These are phyloP conservation scores for Propsilocerus akamusi DNA, from an alignment of 1,140 invertebrate genomes.

Conservation along the genomic window DNA sequence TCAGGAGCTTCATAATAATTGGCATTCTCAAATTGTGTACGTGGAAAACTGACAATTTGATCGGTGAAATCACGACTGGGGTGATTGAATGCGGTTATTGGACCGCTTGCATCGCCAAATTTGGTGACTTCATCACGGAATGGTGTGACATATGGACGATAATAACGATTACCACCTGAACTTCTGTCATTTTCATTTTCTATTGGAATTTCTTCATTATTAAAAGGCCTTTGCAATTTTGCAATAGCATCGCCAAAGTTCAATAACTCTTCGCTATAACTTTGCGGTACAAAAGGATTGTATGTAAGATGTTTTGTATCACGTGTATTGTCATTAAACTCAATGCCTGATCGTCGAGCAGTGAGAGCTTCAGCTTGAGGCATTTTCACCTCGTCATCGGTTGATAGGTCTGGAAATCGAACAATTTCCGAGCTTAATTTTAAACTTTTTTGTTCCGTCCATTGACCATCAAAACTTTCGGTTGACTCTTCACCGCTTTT, in stretches of 20 bases:
- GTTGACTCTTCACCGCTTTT: background rate
- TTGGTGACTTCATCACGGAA: constrained; percentile 24
- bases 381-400: background rate
- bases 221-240: constrained; percentile 12
- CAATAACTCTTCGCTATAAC: constrained; percentile 21
- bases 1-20: background rate
- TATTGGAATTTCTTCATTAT: constrained; percentile 12
- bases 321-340: constrained; percentile 10
- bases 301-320: constrained; percentile 5
- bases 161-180: constrained; percentile 16
- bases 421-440: background rate
- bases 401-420: too few species aligned
- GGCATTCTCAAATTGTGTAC: background rate
- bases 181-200: constrained; percentile 14
- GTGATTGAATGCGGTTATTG: constrained; percentile 18
- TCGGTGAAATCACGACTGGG: constrained; percentile 10
- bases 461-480: background rate
- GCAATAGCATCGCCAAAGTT: constrained; percentile 14
- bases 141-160: constrained; percentile 12
- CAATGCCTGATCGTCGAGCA: constrained; percentile 19
- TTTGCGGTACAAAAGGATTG: constrained; percentile 19
- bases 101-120: constrained; percentile 22
- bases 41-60: background rate
- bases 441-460: background rate
- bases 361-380: constrained; percentile 9